Evolutionary conservation across 2,888 invertebrate genomes (phyloP), one percentile per base, ranked within the genome.

Genomic region (Elegia similella): DNA sequence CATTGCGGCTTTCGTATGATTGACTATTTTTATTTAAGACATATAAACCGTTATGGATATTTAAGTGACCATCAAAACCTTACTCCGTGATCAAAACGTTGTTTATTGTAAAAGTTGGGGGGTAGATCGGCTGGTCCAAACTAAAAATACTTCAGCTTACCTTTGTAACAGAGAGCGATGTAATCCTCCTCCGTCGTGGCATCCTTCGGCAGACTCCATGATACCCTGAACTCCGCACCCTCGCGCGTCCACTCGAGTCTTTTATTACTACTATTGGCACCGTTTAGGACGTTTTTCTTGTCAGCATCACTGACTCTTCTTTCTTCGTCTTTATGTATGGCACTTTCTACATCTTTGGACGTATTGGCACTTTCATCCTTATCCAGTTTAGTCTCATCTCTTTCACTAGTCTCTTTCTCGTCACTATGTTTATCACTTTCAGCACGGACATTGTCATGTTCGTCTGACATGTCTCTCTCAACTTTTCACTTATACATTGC

Each of bases 151-250:
- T n/a, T 10, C 16, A 12, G 42, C 92, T 87, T 71, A 94, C 94
- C 93, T 86, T 83, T 76, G 71, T 80, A 87, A 75, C 92, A 93
- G 64, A 94, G 76, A 52, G 91, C 93, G 69, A 94, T 84, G 78
- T 92, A 93, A 73, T 94, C 93, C 54, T 76, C 70, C 54, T 70
- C 30, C 43, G 85, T 76, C 7, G 80, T 73, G 16, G 70, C 67
- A 54, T 85, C 91, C 57, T 91, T 86, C 12, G 84, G 80, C 47
- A 93, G 71, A 57, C 76, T 82, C 93, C 93, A 93, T 66, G 85
- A 81, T 62, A 89, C 75, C 60, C 76, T 80, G 59, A 81, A 82
- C 63, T 87, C 81, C 63, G 66, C 81, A 43, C 84, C 86, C 63
- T 92, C 85, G 58, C 85, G 75, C 10, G 82, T 87, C 86, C 92